Evolutionary conservation across 53 echinoderm and acorn worm species (phyloP).

Genomic region (Zoroaster sp.): DNA sequence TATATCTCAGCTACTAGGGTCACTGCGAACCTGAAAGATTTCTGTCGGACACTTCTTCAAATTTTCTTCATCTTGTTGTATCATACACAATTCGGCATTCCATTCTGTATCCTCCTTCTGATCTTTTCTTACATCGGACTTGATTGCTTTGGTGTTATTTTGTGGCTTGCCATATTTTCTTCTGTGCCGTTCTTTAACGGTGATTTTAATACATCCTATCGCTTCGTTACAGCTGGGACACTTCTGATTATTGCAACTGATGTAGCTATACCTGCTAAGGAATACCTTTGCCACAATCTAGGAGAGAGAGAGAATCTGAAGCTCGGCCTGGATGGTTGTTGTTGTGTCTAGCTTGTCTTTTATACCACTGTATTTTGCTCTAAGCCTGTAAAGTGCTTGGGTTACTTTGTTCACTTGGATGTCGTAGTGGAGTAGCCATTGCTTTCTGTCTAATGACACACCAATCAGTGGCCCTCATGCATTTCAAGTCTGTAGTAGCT

Average conservation of each 20-base stretch:
- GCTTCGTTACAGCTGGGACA: constrained; percentile 16
- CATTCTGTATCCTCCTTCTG: too few relatives aligned
- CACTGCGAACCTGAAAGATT: too few relatives aligned
- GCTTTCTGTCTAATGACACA: constrained; percentile 53
- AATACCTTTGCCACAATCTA: background rate
- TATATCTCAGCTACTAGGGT: too few relatives aligned
- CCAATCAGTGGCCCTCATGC: background rate
- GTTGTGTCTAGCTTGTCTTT: background rate
- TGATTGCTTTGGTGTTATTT: constrained; percentile 14
- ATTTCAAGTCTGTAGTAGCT: background rate
- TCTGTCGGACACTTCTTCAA: background rate
- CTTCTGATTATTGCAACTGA: constrained; percentile 10
- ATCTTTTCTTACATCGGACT: too few relatives aligned
- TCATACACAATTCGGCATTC: too few relatives aligned
- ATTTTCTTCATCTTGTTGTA: background rate
- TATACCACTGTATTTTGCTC: background rate
- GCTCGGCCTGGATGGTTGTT: background rate
- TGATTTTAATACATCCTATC: constrained; percentile 40
- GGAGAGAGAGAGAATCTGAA: background rate
- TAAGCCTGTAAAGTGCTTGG: constrained; percentile 6
- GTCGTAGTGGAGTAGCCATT: constrained; percentile 51
- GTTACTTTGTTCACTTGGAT: constrained; percentile 26
- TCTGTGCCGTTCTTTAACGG: background rate
- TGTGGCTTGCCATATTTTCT: constrained; percentile 30
- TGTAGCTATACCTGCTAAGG: background rate